Conservation (phyloP, 2,797 vertebrate species). For the Capromys pilorides region DNA sequence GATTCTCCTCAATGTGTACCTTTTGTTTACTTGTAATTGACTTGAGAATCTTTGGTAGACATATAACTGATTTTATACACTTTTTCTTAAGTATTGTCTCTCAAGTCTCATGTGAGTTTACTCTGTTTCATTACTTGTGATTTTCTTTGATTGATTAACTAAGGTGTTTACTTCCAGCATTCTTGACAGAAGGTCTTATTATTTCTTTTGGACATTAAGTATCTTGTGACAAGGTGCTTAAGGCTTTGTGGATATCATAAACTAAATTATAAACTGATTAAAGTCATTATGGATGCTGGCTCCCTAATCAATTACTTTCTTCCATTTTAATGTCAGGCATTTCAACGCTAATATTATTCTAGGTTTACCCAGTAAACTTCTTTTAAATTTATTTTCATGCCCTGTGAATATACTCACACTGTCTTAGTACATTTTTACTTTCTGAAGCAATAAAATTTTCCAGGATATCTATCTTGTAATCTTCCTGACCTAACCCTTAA, state of each 20-base stretch:
- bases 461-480: background rate
- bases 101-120: background rate
- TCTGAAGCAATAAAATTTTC: background rate
- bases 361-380: background rate
- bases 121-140: background rate
- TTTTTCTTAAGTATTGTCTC: background rate
- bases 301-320: background rate
- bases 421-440: background rate
- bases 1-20: background rate
- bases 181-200: background rate
- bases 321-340: background rate
- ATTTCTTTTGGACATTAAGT: background rate
- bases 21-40: background rate
- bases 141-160: background rate
- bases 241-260: background rate
- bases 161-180: background rate
- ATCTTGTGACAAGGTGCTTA: background rate
- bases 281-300: background rate
- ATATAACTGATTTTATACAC: background rate
- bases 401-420: background rate
- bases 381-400: background rate
- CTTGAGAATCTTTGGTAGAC: background rate
- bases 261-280: background rate
- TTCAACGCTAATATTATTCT: background rate
- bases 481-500: background rate